Base-by-base conservation (phyloP, 2,113 vertebrate species). In the Paracanthobrama guichenoti region DNA sequence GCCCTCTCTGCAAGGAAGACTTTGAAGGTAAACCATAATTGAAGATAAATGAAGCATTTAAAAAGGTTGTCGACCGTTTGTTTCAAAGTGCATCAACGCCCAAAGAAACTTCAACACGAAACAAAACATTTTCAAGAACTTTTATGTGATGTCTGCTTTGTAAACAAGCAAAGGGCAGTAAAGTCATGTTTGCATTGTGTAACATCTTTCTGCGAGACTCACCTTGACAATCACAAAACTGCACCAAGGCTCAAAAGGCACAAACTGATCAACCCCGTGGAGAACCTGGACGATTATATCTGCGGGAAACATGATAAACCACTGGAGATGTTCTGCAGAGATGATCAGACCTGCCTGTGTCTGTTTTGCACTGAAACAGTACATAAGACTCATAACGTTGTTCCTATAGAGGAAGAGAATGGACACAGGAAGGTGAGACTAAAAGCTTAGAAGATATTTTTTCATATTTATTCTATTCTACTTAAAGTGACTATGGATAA, bases 131-230 rank as follows among this genome's bases (percentile, higher is more conserved):
- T 31, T 35, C 77, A 10, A 42, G 0, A 90, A 0, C 88, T 94
- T 66, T 46, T 20, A 0, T 95, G 95, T 0, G 93, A 95, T 8
- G 87, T 94, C 46, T 95, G 94, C 59, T 18, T 69, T 3, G 85
- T 84, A 0, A 26, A 55, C 0, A 91, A 92, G 74, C 60, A 89
- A 2, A 88, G 71, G n/a, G 92, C 95, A 0, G 0, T 89, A 28
- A 94, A 90, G 86, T 94, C 92, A 0, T 95, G 93, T 78, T 85
- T 94, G 86, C 90, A 73, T 31, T 94, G 94, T 55, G 26, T 87
- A 84, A 91, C 90, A 1, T 95, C 93, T 0, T 92, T 92, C 85
- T 95, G 95, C 0, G 89, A 90, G 28, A 86, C 83, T 44, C 95
- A 95, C 88, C 87, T 93, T 0, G 89, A 88, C 42, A 88, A 90